Evolutionary conservation across 2,888 invertebrate genomes (phyloP), one percentile per base, ranked within the genome.

Genomic region (Arrhopalites spinosus): DNA sequence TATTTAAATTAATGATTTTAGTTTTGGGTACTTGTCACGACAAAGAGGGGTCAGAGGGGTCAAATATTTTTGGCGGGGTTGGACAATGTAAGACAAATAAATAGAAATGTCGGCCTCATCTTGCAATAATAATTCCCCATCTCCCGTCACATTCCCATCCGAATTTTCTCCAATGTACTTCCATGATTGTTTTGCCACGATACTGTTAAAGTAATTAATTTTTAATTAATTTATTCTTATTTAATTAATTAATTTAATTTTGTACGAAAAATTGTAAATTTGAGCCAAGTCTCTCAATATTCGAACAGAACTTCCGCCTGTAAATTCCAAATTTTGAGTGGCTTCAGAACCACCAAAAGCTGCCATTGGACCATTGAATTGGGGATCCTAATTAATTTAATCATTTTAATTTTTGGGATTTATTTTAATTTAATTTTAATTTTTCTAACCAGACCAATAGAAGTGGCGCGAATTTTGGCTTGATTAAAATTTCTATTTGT

Each of bases 201-300:
- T 69, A 45, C 69, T 69, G 36, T 3, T 7, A 36, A 11, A 20
- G 36, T 13, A n/a, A 67, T n/a, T n/a, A n/a, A n/a, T n/a, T n/a
- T n/a, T n/a, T n/a, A n/a, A n/a, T n/a, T n/a, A n/a, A n/a, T n/a
- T n/a, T n/a, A n/a, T n/a, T n/a, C n/a, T n/a, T n/a, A n/a, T n/a
- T n/a, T n/a, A n/a, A n/a, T n/a, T n/a, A n/a, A n/a, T n/a, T n/a
- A n/a, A n/a, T n/a, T n/a, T n/a, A n/a, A n/a, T n/a, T n/a, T n/a
- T n/a, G n/a, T 67, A 67, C 67, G 23, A 15, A 43, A 67, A 67
- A 27, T 67, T 67, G 17, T 25, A 67, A 67, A n/a, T 36, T 30
- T 36, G 11, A 11, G 36, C 30, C 17, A 67, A 23, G 7, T 67
- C 67, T 7, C 43, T 17, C 3, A 67, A 36, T n/a, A 67, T 67